These are phyloP conservation scores for Zaprionus ornatus DNA, from an alignment of 1,140 invertebrate genomes.

Conservation along the genomic window DNA sequence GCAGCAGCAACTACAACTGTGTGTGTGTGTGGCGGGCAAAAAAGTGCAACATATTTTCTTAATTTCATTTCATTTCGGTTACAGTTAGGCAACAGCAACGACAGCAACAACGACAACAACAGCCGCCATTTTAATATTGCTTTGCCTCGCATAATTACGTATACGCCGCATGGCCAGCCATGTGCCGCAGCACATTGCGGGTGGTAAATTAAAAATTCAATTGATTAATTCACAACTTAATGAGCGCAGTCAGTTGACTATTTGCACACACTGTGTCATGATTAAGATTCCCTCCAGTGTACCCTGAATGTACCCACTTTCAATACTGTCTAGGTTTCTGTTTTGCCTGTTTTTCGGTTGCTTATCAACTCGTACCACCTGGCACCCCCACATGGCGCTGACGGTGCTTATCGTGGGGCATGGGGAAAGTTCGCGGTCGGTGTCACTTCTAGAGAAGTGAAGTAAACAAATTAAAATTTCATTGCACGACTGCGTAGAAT, in stretches of 20 bases:
- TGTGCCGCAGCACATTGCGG: conserved; percentile 38
- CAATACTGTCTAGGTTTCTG: neutral
- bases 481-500: conserved; percentile 33
- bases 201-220: conserved; percentile 71
- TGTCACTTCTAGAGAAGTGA: conserved; percentile 41
- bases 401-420: conserved; percentile 34
- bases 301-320: neutral
- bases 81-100: neutral
- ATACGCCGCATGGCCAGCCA: conserved; percentile 63
- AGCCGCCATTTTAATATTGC: conserved; percentile 63
- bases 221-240: conserved; percentile 68
- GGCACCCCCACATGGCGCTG: conserved; percentile 50
- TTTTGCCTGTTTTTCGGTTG: neutral
- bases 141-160: conserved; percentile 65
- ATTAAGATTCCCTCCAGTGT: neutral
- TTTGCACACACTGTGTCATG: neutral
- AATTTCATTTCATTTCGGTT: conserved; percentile 72
- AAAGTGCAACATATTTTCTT: conserved; percentile 75
- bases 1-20: conserved; percentile 12
- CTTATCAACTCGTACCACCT: conserved; percentile 32
- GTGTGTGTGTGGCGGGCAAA: conserved; percentile 24
- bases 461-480: conserved; percentile 70
- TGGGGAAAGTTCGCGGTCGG: conserved; percentile 20
- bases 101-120: neutral
- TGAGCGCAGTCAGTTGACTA: conserved; percentile 2